Evolutionary conservation across 2,113 vertebrate species (phyloP), one percentile per base, ranked within the genome.

Genomic region (Atherinomorus stipes): DNA sequence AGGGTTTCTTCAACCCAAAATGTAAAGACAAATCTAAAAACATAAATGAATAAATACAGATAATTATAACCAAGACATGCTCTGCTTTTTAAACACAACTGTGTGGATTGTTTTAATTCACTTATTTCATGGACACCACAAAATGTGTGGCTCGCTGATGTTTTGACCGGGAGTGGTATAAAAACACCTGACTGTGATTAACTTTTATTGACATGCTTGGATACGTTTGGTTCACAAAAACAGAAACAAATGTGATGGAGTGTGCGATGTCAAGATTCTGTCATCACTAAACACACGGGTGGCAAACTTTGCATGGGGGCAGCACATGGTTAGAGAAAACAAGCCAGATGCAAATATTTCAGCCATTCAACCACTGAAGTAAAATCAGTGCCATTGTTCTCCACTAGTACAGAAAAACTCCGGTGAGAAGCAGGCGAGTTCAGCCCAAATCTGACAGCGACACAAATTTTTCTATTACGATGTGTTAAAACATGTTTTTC

Each of bases 171-270:
- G 18, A 25, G 28, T 40, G 11, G 47, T 45, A 12, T 26, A 52
- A 53, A 58, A 28, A 47, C 66, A 76, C 8, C 40, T 49, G 49
- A 28, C 15, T 51, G 51, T 49, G 52, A 75, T 38, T 38, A 53
- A 23, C n/a, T 75, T 57, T 38, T 47, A 66, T 66, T 42, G 25
- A 74, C 44, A 54, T 13, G n/a, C n/a, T 53, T 66, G 49, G 54
- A 47, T 16, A 51, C 31, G 42, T 66, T 65, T 0, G 68, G 19
- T 38, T 54, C n/a, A 50, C 53, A 67, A 25, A 64, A 67, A 62
- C n/a, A 54, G 50, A 79, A 64, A 76, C 40, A 45, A 38, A 67
- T 60, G 47, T 57, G 21, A 8, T 37, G 22, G 21, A 66, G 42
- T 18, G 34, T 11, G 11, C 16, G 37, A 45, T 31, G 54, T 59